Base-by-base conservation (phyloP, 2,888 invertebrate species). In the Caenorhabditis becei region DNA sequence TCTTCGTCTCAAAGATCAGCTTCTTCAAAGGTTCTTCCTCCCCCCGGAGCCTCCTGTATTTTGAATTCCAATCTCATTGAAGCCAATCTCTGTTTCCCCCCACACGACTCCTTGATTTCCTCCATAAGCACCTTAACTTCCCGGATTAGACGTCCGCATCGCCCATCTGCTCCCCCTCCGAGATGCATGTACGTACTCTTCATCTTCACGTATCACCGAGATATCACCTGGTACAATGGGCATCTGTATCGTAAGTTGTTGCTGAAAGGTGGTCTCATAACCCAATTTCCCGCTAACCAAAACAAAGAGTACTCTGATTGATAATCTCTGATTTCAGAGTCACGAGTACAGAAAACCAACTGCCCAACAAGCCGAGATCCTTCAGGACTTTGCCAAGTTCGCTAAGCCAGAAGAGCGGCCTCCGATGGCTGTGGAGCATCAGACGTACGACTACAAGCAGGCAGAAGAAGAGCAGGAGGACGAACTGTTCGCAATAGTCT, bases 341-440 rank as follows among this genome's bases (percentile, higher is more conserved):
- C 79, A 79, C n/a, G 79, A 79, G 47, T 75, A 75, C 54, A 53
- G 44, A n/a, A 75, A 75, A 37, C 75, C 66, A 18, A 72, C 26
- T 14, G 79, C 72, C 0, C 47, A 79, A 49, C 51, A 74, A 56
- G 51, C 26, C 24, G 79, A 79, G 53, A 62, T 69, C 8, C 47
- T 62, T 4, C 59, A 80, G 35, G 71, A 80, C 0, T 75, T 80
- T 53, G 20, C 65, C 18, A 75, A 75, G 18, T 80, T 75, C 32
- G 47, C 70, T 2, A 80, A 80, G 54, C 8, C 59, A 24, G 80
- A 80, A 51, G 80, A 80, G 32, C 54, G 81, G 14, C 81, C 81
- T n/a, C 71, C 77, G 23, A 81, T 81, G 81, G 67, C 81, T 18
- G 77, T 81, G 0, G 81, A 81, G 41, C 81, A 81, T 72, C 71